Conservation (phyloP, 2,113 vertebrate genomes). For the Damaliscus lunatus region DNA sequence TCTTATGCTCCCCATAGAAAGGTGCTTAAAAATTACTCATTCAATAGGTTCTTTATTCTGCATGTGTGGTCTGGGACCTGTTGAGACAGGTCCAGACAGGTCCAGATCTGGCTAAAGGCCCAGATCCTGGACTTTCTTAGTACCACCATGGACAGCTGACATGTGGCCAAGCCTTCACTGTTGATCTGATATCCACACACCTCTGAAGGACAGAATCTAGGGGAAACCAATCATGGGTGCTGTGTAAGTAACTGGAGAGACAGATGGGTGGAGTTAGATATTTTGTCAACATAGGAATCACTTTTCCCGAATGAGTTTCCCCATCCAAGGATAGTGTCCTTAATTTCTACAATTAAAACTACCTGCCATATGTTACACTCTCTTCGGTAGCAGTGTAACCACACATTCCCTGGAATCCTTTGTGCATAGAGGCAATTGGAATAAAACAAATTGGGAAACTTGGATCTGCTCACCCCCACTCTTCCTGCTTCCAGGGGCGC, state of each 20-base stretch:
- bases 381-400: background rate
- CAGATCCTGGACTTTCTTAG: background rate
- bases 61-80: background rate
- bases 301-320: slow-evolving; percentile 54
- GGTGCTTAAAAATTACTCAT: background rate
- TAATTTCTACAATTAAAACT: slow-evolving; percentile 63
- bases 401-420: background rate
- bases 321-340: slow-evolving; percentile 42
- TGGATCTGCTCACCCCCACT: background rate
- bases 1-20: background rate
- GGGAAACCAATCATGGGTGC: background rate
- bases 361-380: slow-evolving; percentile 69
- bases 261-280: slow-evolving; percentile 64
- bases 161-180: background rate
- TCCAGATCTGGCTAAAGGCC: background rate
- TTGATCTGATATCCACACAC: background rate
- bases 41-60: background rate
- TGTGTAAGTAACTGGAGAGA: slow-evolving; percentile 49
- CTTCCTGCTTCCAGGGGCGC: background rate
- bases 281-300: slow-evolving; percentile 70
- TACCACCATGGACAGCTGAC: background rate
- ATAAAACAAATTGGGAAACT: background rate
- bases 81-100: background rate
- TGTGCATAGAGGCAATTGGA: background rate
- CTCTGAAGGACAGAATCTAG: background rate